Percentiles rank a stretch among this genome's conserved stretches.
phyloP scores from a whole-genome alignment of 2,797 vertebrate genomes.

The Sternarchorhynchus goeldii region DNA sequence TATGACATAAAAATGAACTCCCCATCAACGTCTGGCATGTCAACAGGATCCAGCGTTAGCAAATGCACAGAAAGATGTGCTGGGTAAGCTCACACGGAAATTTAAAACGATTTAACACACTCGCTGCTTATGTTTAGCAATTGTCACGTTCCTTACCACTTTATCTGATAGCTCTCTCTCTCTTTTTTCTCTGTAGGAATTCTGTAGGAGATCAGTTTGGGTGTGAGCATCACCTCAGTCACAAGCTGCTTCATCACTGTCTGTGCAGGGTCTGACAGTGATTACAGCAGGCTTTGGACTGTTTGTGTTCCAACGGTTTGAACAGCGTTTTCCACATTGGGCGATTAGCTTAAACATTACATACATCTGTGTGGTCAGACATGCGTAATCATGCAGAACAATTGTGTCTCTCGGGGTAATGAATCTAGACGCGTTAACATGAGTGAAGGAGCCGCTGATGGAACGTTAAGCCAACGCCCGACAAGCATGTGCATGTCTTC shows the following conservation, averaged over 20 bases:
- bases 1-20: neutral
- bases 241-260: neutral
- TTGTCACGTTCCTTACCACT: too few species aligned
- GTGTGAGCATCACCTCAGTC: neutral
- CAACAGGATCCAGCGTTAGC: neutral
- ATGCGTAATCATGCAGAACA: constrained; percentile 19
- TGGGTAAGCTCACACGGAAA: too few species aligned
- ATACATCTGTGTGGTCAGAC: constrained; percentile 32
- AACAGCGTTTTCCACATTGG: neutral
- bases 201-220: too few species aligned
- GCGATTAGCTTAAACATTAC: constrained; percentile 18
- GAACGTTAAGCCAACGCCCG: constrained; percentile 12
- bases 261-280: neutral
- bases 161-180: too few species aligned
- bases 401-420: constrained; percentile 5
- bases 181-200: too few species aligned
- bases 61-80: too few species aligned
- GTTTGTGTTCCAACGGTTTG: neutral
- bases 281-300: neutral
- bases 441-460: constrained; percentile 17
- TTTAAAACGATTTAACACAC: too few species aligned
- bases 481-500: constrained; percentile 31
- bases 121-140: too few species aligned
- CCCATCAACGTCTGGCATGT: neutral
- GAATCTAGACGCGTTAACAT: constrained; percentile 25